phyloP scores from a whole-genome alignment of 2,797 vertebrate genomes.

The Malurus splendens region DNA sequence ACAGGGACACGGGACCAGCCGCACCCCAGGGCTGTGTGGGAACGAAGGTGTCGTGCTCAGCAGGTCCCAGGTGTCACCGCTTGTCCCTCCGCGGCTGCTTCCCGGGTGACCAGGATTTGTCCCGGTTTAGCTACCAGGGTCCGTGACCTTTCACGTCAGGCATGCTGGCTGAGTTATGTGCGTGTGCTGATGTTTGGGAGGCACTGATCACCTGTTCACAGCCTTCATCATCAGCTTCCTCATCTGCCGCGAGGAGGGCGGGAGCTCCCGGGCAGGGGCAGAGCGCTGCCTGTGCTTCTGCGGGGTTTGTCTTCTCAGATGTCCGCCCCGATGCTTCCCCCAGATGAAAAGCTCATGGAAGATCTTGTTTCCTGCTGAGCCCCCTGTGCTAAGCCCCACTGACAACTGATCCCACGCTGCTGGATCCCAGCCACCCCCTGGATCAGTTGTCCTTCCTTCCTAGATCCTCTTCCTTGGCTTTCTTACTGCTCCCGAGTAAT shows the following conservation, averaged over 20 bases:
- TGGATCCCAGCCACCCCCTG: background rate
- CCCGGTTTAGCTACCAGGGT: background rate
- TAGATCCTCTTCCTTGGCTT: background rate
- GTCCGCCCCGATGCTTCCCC: background rate
- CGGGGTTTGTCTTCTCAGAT: conserved; percentile 5
- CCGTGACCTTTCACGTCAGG: background rate
- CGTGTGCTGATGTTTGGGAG: background rate
- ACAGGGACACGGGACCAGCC: background rate
- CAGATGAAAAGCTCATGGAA: background rate
- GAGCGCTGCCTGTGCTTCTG: background rate
- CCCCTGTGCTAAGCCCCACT: background rate
- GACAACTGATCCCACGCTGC: background rate
- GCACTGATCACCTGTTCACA: background rate
- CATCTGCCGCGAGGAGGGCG: fast-evolving
- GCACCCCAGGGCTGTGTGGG: background rate
- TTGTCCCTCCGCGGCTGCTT: background rate
- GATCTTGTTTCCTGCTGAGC: conserved; percentile 8
- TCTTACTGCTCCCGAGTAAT: background rate
- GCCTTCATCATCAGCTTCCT: conserved; percentile 31
- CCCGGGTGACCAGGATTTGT: background rate
- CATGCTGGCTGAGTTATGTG: background rate
- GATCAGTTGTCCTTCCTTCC: background rate
- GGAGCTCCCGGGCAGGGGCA: background rate
- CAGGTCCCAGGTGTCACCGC: background rate
- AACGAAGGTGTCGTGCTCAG: background rate